Evolutionary conservation across 2,888 invertebrate species (phyloP).

Genomic region (Dicycla oo): DNA sequence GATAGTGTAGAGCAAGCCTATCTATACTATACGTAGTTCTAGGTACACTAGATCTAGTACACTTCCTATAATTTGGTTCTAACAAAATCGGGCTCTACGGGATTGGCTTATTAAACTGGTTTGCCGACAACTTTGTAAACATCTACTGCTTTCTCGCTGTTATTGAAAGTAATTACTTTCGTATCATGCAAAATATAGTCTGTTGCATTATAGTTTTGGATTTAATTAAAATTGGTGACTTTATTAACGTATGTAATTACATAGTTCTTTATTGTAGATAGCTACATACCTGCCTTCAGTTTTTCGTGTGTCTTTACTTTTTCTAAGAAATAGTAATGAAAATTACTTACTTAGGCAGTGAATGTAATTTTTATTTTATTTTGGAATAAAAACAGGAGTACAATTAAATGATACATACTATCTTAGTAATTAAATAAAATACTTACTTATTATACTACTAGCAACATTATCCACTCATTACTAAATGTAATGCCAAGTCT

Average conservation of each 20-base stretch:
- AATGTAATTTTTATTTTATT: no score
- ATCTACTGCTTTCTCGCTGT: constrained; percentile 74
- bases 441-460: no score
- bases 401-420: no score
- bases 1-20: constrained; percentile 49
- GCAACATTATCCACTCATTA: no score
- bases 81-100: constrained; percentile 73
- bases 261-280: background rate
- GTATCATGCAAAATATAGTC: constrained; percentile 57
- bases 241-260: background rate
- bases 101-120: constrained; percentile 75
- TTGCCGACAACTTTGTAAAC: constrained; percentile 67
- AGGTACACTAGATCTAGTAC: constrained; percentile 44
- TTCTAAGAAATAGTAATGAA: no score
- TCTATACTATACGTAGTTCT: constrained; percentile 29
- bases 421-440: no score
- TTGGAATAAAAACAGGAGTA: no score
- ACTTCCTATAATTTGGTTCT: constrained; percentile 80
- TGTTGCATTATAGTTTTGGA: constrained; percentile 12
- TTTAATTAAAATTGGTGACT: constrained; percentile 13
- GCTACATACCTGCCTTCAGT: background rate
- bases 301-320: background rate
- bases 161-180: constrained; percentile 66
- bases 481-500: background rate
- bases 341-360: no score